Conservation (phyloP, 2,797 vertebrate species). For the Cheirogaleus major region DNA sequence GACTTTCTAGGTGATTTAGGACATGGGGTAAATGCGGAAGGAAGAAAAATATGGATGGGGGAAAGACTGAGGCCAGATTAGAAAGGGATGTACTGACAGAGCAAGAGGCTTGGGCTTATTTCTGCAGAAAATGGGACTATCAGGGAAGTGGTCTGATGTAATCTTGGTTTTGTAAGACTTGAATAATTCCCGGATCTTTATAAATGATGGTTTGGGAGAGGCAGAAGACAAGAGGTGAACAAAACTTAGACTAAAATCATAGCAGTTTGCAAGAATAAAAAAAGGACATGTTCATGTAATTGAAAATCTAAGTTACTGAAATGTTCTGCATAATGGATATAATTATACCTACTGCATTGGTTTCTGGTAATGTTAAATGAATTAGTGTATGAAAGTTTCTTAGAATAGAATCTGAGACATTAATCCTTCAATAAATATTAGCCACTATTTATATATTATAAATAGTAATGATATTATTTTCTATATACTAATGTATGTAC, state of each 20-base stretch:
- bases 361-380: constrained; percentile 46
- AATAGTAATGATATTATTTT: neutral
- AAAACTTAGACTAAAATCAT: constrained; percentile 9
- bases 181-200: neutral
- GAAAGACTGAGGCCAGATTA: neutral
- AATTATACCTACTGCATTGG: neutral
- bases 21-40: neutral
- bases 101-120: neutral
- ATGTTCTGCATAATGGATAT: constrained; percentile 29
- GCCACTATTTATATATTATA: neutral
- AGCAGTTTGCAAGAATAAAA: constrained; percentile 27
- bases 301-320: constrained; percentile 34
- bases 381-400: neutral
- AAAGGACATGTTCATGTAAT: constrained; percentile 29
- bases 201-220: neutral
- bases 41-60: neutral
- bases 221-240: neutral
- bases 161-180: neutral
- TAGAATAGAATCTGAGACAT: neutral
- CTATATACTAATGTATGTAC: neutral
- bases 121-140: neutral
- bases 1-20: neutral
- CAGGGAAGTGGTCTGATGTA: neutral
- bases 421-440: constrained; percentile 32
- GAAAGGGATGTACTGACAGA: neutral